Percentiles rank a stretch among this genome's conserved stretches.
Evolutionary conservation across 2,113 vertebrate genomes (phyloP).

Genomic region (Peromyscus polionotus): DNA sequence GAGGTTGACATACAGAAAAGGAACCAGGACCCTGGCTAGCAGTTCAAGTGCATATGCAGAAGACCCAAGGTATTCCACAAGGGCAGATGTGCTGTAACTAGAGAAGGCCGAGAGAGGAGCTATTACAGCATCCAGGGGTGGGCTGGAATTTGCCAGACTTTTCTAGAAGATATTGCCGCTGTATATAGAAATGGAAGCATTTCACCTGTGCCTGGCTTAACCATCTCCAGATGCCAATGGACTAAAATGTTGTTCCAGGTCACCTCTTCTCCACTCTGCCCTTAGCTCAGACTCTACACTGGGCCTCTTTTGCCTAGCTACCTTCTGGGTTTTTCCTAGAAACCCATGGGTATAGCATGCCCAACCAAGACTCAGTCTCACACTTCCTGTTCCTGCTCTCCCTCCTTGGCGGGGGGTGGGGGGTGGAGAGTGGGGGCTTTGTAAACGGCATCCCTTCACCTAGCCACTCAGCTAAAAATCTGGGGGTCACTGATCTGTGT

Average conservation of each 20-base stretch:
- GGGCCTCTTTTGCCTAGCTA: not conserved
- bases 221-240: accelerated
- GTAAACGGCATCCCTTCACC: too few species aligned
- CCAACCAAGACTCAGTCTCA: not conserved
- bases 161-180: not conserved
- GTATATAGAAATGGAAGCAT: accelerated
- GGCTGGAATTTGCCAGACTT: not conserved
- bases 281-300: not conserved
- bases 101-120: not conserved
- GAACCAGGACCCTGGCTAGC: not conserved
- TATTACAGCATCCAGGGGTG: accelerated
- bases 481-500: accelerated
- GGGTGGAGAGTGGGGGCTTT: not conserved
- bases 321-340: not conserved
- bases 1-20: not conserved
- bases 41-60: accelerated
- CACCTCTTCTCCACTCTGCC: too few species aligned
- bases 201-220: not conserved
- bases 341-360: not conserved
- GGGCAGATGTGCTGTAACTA: too few species aligned
- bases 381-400: not conserved
- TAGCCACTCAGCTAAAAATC: not conserved
- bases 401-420: not conserved
- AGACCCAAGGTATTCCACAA: not conserved
- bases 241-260: too few species aligned